Percentiles rank a stretch among this genome's conserved stretches.
Evolutionary conservation across 2,797 vertebrate species (phyloP).

Genomic region (Distichodus sexfasciatus): DNA sequence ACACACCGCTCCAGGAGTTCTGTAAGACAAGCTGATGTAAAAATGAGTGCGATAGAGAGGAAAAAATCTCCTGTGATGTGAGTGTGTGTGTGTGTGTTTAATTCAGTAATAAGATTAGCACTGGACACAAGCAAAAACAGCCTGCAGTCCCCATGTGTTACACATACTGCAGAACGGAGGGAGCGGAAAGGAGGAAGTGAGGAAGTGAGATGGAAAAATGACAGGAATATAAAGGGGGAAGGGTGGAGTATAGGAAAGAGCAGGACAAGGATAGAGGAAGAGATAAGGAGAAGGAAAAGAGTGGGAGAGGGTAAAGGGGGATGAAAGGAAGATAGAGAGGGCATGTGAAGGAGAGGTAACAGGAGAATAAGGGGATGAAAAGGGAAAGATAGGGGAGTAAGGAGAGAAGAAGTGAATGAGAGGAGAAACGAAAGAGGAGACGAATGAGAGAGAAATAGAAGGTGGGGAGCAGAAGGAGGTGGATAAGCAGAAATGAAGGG

Average conservation of each 20-base stretch:
- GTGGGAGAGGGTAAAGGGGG: conserved; percentile 25
- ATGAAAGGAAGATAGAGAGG: neutral
- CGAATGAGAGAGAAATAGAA: neutral
- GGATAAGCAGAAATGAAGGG: neutral
- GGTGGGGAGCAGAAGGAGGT: neutral
- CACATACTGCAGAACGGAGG: neutral
- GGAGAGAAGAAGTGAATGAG: neutral
- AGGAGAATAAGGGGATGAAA: neutral
- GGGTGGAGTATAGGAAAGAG: no score
- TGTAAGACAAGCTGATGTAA: no score
- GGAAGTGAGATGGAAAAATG: conserved; percentile 5
- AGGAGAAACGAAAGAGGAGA: neutral
- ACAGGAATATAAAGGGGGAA: neutral
- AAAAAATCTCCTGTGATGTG: no score
- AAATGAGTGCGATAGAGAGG: no score
- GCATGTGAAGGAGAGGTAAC: neutral
- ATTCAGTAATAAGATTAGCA: conserved; percentile 43
- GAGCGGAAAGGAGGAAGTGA: conserved; percentile 5
- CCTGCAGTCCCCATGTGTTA: conserved; percentile 28
- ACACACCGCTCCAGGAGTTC: no score
- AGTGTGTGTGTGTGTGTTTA: no score
- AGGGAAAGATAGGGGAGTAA: conserved; percentile 29
- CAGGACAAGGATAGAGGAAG: neutral
- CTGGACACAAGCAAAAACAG: conserved; percentile 32
- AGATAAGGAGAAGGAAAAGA: neutral